Evolutionary conservation across 2,797 vertebrate species (phyloP), one percentile per base, ranked within the genome.

Genomic region (Lepus oiostolus): DNA sequence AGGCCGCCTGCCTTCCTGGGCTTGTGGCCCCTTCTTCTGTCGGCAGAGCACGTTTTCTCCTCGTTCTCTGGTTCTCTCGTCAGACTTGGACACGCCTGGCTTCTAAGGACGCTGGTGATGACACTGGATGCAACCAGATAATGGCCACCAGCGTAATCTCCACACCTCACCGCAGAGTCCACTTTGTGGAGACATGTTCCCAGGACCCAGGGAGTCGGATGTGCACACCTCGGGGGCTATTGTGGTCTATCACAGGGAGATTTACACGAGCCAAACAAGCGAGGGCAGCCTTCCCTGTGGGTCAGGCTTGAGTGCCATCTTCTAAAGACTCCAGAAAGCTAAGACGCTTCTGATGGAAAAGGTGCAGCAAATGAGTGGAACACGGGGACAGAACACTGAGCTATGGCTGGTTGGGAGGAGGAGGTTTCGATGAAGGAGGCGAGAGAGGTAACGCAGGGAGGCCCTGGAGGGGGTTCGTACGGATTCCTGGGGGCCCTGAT

Each of bases 381-480:
- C 30, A 38, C 7, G 35, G n/a, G 14, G 4, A 9, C 38, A 28
- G 42, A 70, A n/a, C 0, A 0, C 0, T 17, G 60, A 85, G 70
- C 22, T 42, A 14, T 0, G 1, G 8, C 38, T 63, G 3, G 7
- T 1, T 11, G 6, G 35, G 21, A 94, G 63, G 5, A 80, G 67
- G 75, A 19, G 17, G 3, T 32, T 75, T 93, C 14, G n/a, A 47
- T 38, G 21, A 92, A 54, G 65, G 19, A 38, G 24, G 50, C 47
- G 1, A 21, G 5, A 21, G 65, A 77, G 7, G 30, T 11, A 3
- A 35, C 10, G 2, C 26, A 16, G 28, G 19, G 32, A n/a, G 60
- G 32, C 54, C 54, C 54, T 14, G 10, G 35, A 65, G 52, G 24
- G 22, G 7, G 1, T 19, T 58, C 0, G 7, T 87, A 24, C 2